Evolutionary conservation across 2,797 vertebrate genomes (phyloP), one percentile per base, ranked within the genome.

Genomic region (Anas capensis): DNA sequence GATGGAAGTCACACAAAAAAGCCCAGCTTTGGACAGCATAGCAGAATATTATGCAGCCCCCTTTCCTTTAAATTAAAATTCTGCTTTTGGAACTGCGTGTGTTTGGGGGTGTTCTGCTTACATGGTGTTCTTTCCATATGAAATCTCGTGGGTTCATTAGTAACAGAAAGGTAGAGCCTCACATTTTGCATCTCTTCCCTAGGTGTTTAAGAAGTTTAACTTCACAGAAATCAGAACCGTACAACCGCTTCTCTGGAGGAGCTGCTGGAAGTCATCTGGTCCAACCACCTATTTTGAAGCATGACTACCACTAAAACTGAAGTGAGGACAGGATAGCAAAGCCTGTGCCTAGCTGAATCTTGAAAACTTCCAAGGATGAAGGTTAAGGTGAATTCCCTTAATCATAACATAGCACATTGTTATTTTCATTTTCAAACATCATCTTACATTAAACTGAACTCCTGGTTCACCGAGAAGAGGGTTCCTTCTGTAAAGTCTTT

Each of bases 401-500:
- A 53, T 54, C 94, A 78, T 69, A 88, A 94, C 89, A 77, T 36
- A 91, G 85, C 73, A 95, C 72, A 95, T 83, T 69, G 17, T 70
- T 83, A 91, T 94, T 96, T 97, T 88, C 89, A 75, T 92, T 97
- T 97, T 95, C 77, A 95, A 97, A 70, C 64, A 96, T 96, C 48
- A 79, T 96, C 99, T 98, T 98, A 99, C 99, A 99, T 99, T 97
- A 99, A 98, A 87, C 99, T 99, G 98, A 99, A 99, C 91, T 99
- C 99, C 98, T 99, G 99, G 98, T 99, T 99, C 97, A 99, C 99
- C 70, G 98, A 99, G 98, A 99, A 99, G 95, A 99, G 97, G 13
- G 99, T 99, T 97, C 99, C 99, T 97, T 99, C 99, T 84, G 99
- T 98, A 93, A 99, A 99, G 98, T 99, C 99, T 99, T 99, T 99